Evolutionary conservation across 2,113 vertebrate genomes (phyloP).

Genomic region (Corydoras maculifer): DNA sequence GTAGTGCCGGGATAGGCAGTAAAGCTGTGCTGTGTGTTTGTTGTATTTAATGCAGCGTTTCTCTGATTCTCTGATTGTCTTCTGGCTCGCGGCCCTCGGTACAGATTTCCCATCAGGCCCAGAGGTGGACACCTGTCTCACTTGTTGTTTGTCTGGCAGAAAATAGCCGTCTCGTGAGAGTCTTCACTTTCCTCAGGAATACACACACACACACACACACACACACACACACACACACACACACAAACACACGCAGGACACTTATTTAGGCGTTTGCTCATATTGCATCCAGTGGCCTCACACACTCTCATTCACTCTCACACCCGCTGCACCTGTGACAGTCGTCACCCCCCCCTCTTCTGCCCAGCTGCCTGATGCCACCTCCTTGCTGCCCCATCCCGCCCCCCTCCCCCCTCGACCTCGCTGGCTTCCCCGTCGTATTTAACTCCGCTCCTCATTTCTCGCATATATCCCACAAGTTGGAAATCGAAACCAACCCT

Average conservation of each 20-base stretch:
- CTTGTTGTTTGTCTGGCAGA: constrained; percentile 37
- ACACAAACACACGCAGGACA: constrained; percentile 9
- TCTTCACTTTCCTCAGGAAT: constrained; percentile 40
- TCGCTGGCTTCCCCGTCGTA: constrained; percentile 17
- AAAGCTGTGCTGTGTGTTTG: too few relatives aligned
- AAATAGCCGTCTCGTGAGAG: constrained; percentile 23
- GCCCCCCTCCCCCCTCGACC: constrained; percentile 16
- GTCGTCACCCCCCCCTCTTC: constrained; percentile 49
- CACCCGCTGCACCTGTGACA: constrained; percentile 56
- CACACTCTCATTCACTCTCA: constrained; percentile 27
- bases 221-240: constrained; percentile 4
- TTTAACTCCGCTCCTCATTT: constrained; percentile 48
- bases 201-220: constrained; percentile 7
- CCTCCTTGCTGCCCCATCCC: constrained; percentile 44
- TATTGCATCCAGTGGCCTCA: constrained; percentile 27
- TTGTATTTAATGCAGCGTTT: background rate
- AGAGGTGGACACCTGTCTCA: constrained; percentile 30
- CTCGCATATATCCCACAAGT: constrained; percentile 29
- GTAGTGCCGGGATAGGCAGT: too few relatives aligned
- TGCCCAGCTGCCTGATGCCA: constrained; percentile 59
- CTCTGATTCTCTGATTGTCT: constrained; percentile 8
- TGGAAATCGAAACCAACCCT: constrained; percentile 35
- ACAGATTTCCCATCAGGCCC: constrained; percentile 19
- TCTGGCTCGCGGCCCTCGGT: background rate
- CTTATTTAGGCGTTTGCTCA: constrained; percentile 38